Percentiles rank a stretch among this genome's conserved stretches.
phyloP scores from a whole-genome alignment of 2,797 vertebrate genomes.

The Premnoplex brunnescens region DNA sequence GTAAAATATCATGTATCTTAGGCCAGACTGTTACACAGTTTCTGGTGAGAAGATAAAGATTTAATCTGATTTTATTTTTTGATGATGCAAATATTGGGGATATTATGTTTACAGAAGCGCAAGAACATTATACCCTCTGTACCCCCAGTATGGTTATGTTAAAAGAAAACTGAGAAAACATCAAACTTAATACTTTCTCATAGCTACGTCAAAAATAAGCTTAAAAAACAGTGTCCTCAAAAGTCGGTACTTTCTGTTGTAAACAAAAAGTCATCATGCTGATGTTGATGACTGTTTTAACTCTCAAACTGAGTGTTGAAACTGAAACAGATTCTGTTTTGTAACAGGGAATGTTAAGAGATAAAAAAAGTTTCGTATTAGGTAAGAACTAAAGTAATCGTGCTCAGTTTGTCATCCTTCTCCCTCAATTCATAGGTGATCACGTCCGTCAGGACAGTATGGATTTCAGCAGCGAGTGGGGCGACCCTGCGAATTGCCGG shows the following conservation, averaged over 20 bases:
- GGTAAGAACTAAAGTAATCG: not conserved
- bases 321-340: not conserved
- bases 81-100: rapidly evolving
- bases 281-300: not conserved
- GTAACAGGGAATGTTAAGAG: not conserved
- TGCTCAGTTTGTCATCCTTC: not conserved
- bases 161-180: not conserved
- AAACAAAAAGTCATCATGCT: not conserved
- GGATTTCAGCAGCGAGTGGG: constrained; percentile 99
- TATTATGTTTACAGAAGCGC: not conserved
- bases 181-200: not conserved
- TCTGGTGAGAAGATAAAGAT: not conserved
- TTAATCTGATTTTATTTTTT: not conserved
- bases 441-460: constrained; percentile 96
- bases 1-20: not conserved
- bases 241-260: not conserved
- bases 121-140: not conserved
- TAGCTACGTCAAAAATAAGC: not conserved
- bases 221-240: not conserved
- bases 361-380: not conserved
- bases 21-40: not conserved
- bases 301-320: not conserved
- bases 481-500: constrained; percentile 88
- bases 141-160: not conserved
- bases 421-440: constrained; percentile 81